Conservation (phyloP, 2,888 invertebrate genomes). For the Caenorhabditis sp. region DNA sequence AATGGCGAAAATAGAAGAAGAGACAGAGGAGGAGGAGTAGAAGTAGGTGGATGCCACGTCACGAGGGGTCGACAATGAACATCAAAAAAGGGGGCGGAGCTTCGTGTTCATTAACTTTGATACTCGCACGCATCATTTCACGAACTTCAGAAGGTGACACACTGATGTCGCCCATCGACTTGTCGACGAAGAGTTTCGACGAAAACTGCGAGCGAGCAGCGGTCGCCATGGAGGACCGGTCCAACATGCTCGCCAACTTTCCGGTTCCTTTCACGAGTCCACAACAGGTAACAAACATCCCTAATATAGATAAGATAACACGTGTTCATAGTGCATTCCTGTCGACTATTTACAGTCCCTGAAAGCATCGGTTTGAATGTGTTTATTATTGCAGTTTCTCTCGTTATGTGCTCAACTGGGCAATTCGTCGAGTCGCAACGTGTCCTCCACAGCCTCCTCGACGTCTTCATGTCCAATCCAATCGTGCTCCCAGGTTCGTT, state of each 20-base stretch:
- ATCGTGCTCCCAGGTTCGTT: conserved; percentile 55
- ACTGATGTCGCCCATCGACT: conserved; percentile 62
- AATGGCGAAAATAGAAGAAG: no score
- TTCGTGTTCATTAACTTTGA: background rate
- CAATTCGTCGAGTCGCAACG: conserved; percentile 39
- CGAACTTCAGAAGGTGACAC: conserved; percentile 54
- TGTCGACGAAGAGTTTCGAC: conserved; percentile 56
- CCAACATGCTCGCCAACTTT: conserved; percentile 40
- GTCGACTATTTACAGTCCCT: conserved; percentile 10
- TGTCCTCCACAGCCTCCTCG: conserved; percentile 48
- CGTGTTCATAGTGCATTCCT: no score
- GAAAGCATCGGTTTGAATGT: background rate
- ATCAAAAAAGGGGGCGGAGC: conserved; percentile 25
- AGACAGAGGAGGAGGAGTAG: no score
- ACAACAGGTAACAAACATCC: conserved; percentile 37
- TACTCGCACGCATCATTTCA: background rate
- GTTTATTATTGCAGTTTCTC: conserved; percentile 52
- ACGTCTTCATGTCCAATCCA: conserved; percentile 57
- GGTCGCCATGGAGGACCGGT: conserved; percentile 44
- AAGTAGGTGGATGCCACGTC: no score
- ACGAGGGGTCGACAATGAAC: conserved; percentile 4
- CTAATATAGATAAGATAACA: no score
- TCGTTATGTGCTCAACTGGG: conserved; percentile 65
- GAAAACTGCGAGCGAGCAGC: conserved; percentile 26
- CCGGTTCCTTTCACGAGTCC: conserved; percentile 45